Base-by-base conservation (phyloP, 2,113 vertebrate species). In the Lophochroa leadbeateri region DNA sequence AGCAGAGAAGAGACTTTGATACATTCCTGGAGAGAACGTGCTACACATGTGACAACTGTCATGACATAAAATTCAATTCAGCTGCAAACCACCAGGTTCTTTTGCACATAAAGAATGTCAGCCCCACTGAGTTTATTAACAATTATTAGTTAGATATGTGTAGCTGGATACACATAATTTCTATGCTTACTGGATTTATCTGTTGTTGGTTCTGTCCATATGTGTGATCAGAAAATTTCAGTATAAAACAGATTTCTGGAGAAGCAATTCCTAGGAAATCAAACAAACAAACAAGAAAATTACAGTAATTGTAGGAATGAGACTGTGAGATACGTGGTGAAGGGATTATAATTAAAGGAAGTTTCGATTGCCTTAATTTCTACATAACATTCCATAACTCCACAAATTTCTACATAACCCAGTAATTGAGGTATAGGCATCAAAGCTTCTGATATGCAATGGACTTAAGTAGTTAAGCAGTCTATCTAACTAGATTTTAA, bases 181-280 rank as follows among this genome's bases (percentile, higher is more conserved):
- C 67, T 90, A 14, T 65, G 95, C 85, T 31, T 94, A 97, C 60
- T 41, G 33, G 23, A 77, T 96, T 96, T 72, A 60, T 61, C 12
- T 84, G 43, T 35, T 67, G 63, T 76, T 43, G 31, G 25, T 52
- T 83, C 44, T 53, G 12, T 20, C 23, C 24, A 39, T 33, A 72
- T 7, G 33, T 8, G 14, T 61, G 17, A 24, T 87, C 69, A 92
- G 4, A 27, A 49, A 28, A 65, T 71, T 86, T 95, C 50, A 15
- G 69, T 5, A 57, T 39, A 92, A 80, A 81, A 35, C n/a, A 14
- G 60, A 97, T 89, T 86, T 97, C 97, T 93, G 97, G 97, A 96
- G 98, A 97, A 39, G 4, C 5, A n/a, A 1, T 0, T 35, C 78
- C 98, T 98, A 85, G 21, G 39, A 41, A 18, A 28, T 96, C 84